Base-by-base conservation (phyloP, 2,113 vertebrate species). In the Calidris pygmaea region DNA sequence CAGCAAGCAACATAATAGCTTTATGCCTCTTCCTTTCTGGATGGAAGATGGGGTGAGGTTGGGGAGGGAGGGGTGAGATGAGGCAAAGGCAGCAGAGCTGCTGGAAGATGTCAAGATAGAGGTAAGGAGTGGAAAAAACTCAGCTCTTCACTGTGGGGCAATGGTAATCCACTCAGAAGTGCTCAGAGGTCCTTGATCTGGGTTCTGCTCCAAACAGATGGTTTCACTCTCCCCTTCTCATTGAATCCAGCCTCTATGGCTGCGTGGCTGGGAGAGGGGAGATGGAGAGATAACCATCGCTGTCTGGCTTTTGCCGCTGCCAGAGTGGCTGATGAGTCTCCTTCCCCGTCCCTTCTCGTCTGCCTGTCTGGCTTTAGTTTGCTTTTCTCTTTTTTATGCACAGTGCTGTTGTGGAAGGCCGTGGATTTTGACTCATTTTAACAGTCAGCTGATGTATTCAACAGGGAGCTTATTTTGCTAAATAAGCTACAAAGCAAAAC, bases 401-500 rank as follows among this genome's bases (percentile, higher is more conserved):
- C 45, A 41, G 20, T 18, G 83, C 47, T 88, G 65, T 45, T 88
- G 55, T 83, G 68, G 82, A 94, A 93, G 48, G 34, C 71, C 73
- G 20, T 58, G 77, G 60, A 87, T 93, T 92, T 96, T 93, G 80
- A 91, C 67, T 96, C 59, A 87, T 91, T 95, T 93, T 79, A 73
- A 71, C 35, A 95, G 94, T 83, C 94, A 92, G 66, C 58, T 96
- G 89, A 95, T 79, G 43, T 80, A 91, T 87, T 87, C 91, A 91
- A 76, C 47, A 73, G 81, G 74, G 81, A 95, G 67, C 70, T 91
- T 95, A 85, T 89, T 95, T 91, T 94, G 66, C 92, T 91, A 92
- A 97, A 93, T 89, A 95, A 85, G 85, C 89, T 95, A 85, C 67
- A 93, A 90, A 94, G 90, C 73, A 96, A 95, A 96, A 91, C 91